These are phyloP conservation scores for Steinernema khuongi DNA, from an alignment of 1,140 invertebrate genomes.

Conservation along the genomic window DNA sequence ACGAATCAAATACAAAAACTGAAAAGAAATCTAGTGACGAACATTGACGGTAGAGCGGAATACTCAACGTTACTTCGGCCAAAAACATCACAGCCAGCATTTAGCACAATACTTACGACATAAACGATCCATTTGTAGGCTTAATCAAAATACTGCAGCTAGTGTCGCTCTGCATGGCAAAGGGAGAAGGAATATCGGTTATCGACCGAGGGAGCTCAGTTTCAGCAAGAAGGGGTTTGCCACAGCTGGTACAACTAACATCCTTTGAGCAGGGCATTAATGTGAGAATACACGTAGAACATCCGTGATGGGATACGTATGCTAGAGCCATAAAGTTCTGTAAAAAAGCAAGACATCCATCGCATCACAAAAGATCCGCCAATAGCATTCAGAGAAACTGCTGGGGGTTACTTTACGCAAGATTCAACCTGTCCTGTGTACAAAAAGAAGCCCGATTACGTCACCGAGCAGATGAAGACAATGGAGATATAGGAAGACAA, in stretches of 20 bases:
- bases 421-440: neutral
- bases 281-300: neutral
- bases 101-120: neutral
- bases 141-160: neutral
- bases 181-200: neutral
- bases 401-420: too few relatives aligned
- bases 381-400: neutral
- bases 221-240: neutral
- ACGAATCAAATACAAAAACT: neutral
- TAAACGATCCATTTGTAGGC: neutral
- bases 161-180: neutral
- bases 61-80: too few relatives aligned
- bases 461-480: neutral
- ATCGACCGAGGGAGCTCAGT: neutral
- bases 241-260: neutral
- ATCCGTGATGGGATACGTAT: neutral
- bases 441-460: neutral
- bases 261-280: neutral
- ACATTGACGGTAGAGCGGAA: too few relatives aligned
- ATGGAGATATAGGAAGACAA: neutral
- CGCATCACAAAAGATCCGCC: neutral
- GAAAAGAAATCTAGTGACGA: too few relatives aligned
- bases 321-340: neutral
- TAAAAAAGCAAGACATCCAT: neutral
- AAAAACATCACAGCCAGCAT: too few relatives aligned